phyloP scores from a whole-genome alignment of 2,113 vertebrate species.

The Triplophysa rosa region DNA sequence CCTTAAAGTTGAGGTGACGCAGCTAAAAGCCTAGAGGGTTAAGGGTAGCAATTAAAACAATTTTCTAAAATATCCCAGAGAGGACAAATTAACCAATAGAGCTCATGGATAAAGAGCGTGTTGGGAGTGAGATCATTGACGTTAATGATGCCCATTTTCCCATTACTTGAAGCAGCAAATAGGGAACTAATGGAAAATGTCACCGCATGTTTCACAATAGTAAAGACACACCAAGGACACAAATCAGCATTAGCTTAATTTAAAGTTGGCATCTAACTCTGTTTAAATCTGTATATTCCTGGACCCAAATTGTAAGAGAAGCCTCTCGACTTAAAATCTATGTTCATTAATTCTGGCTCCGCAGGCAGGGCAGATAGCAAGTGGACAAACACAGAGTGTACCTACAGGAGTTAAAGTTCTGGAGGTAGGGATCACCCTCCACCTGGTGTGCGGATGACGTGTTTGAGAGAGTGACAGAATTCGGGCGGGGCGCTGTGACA shows the following conservation, averaged over 20 bases:
- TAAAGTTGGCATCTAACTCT: too few species aligned
- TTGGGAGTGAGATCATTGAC: slow-evolving; percentile 68
- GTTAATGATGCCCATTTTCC: slow-evolving; percentile 69
- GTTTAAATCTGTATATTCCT: too few species aligned
- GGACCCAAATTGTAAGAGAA: slow-evolving; percentile 15
- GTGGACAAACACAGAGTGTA: slow-evolving; percentile 22
- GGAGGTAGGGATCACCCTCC: slow-evolving; percentile 15
- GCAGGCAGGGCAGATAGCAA: slow-evolving; percentile 15
- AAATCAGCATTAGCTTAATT: neutral
- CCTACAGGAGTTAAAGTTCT: neutral
- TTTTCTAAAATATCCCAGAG: slow-evolving; percentile 62
- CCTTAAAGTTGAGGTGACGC: slow-evolving; percentile 21
- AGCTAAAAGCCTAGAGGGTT: slow-evolving; percentile 45
- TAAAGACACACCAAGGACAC: neutral
- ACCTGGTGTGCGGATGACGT: slow-evolving; percentile 8
- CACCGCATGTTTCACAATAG: slow-evolving; percentile 14
- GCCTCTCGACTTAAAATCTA: neutral
- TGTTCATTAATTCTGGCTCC: slow-evolving; percentile 36
- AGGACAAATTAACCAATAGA: slow-evolving; percentile 58
- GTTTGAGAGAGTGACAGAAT: slow-evolving; percentile 25
- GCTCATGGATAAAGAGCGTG: slow-evolving; percentile 64
- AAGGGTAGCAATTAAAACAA: slow-evolving; percentile 63
- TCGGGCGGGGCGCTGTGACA: slow-evolving; percentile 24
- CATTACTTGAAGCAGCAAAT: slow-evolving; percentile 54
- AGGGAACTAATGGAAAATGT: slow-evolving; percentile 54